Evolutionary conservation across 2,888 invertebrate species (phyloP), one percentile per base, ranked within the genome.

Genomic region (Thumatha senex): DNA sequence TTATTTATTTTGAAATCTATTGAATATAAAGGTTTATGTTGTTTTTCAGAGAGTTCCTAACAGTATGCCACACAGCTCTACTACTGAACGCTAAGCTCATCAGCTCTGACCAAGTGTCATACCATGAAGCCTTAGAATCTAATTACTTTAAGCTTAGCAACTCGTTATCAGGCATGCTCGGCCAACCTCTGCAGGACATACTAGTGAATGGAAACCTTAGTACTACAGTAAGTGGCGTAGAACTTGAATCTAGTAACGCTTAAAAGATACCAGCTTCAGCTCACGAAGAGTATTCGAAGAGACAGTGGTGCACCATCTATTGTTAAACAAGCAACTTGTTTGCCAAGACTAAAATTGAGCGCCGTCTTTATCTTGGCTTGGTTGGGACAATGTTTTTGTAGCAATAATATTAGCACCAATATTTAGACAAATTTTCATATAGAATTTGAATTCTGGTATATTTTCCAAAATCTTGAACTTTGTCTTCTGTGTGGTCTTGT

Each of bases 21-120:
- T 8, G 18, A 24, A 31, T 7, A 31, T 31, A 10, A 31, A 10
- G 7, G 7, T 7, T 10, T 24, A 34, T 39, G 14, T 31, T 18
- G 13, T 31, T 43, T 91, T 89, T 9, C 91, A 98, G 98, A 78
- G 96, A 98, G 76, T 98, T 99, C 88, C 94, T 98, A 64, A 95
- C 96, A 57, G 95, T 98, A 40, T 98, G 98, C 83, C 96, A 97
- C 72, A 95, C 96, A 5, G 98, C 98, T 0, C 87, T 99, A 36
- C 96, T 97, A 76, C 93, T 98, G 47, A 99, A 99, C 87, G 96
- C 96, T 38, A 96, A 96, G 68, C 93, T 98, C 60, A 97, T 99
- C 70, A 94, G 95, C 56, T 93, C 95, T 2, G 98, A 98, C 84
- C 98, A 98, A 82, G 94, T 95, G 45, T 96, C 98, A 65, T 99